These are phyloP conservation scores for Melinaea menophilus DNA, from an alignment of 2,888 invertebrate genomes.

Conservation along the genomic window DNA sequence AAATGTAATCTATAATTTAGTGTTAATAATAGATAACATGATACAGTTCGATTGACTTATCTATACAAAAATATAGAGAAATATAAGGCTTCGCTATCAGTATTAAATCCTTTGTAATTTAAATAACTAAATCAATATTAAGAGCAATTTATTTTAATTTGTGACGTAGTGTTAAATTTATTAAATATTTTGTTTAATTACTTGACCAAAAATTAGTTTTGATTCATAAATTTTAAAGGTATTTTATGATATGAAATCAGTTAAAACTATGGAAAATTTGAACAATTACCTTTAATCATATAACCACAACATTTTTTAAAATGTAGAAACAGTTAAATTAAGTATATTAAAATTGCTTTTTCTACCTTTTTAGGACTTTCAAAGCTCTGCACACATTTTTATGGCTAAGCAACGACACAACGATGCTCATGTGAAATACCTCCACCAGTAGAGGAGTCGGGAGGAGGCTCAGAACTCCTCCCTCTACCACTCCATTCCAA, in stretches of 20 bases:
- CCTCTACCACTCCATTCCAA: conserved; percentile 80
- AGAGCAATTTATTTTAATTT: no score
- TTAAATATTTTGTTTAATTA: no score
- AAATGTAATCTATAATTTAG: no score
- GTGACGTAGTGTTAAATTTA: no score
- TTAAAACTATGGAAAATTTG: background rate
- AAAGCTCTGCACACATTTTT: conserved; percentile 33
- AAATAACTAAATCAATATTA: no score
- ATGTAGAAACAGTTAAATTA: background rate
- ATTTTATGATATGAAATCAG: no score
- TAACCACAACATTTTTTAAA: conserved; percentile 1
- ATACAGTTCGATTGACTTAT: no score
- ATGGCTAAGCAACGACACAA: conserved; percentile 66
- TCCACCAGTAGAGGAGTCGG: conserved; percentile 58
- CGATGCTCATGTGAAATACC: conserved; percentile 61
- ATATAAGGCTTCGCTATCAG: no score
- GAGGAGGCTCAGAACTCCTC: conserved; percentile 61
- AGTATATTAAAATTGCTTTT: background rate
- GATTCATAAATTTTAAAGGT: background rate
- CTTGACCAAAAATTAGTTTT: background rate
- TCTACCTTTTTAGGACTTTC: background rate
- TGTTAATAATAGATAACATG: no score
- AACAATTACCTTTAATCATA: conserved; percentile 1
- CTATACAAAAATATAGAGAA: no score
- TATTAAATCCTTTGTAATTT: no score